Conservation (phyloP, 92 coral and sea anemone genomes). For the Palythoa heliodiscus region DNA sequence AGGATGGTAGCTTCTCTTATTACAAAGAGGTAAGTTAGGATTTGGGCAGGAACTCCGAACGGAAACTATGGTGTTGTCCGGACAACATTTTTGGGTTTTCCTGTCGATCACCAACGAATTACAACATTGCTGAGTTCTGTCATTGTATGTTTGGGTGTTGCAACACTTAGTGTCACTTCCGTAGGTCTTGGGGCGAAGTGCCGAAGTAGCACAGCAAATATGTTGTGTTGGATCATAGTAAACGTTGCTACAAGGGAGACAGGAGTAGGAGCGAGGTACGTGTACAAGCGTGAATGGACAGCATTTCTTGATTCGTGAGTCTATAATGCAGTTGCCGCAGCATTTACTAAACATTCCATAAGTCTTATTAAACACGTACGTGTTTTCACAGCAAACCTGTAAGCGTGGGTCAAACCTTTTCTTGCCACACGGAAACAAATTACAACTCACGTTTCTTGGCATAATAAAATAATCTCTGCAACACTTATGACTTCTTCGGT, state of each 20-base stretch:
- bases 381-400: conserved; percentile 8
- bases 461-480: conserved; percentile 1
- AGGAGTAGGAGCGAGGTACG: conserved; percentile 3
- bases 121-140: conserved; percentile 17
- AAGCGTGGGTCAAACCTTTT: background rate
- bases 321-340: conserved; percentile 5
- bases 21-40: background rate
- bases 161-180: background rate
- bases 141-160: background rate
- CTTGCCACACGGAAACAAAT: background rate
- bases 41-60: background rate
- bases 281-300: background rate
- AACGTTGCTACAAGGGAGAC: background rate
- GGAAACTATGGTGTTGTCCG: background rate
- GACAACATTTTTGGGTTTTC: conserved; percentile 6
- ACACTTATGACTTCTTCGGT: conserved; percentile 8
- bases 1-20: background rate
- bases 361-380: background rate
- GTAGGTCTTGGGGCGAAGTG: background rate
- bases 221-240: conserved; percentile 7
- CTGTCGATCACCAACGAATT: conserved; percentile 2
- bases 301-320: background rate
- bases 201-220: background rate
- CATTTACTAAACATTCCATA: background rate
- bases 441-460: background rate